These are phyloP conservation scores for Steinernema scapterisci DNA, from an alignment of 2,888 invertebrate genomes.

Conservation along the genomic window DNA sequence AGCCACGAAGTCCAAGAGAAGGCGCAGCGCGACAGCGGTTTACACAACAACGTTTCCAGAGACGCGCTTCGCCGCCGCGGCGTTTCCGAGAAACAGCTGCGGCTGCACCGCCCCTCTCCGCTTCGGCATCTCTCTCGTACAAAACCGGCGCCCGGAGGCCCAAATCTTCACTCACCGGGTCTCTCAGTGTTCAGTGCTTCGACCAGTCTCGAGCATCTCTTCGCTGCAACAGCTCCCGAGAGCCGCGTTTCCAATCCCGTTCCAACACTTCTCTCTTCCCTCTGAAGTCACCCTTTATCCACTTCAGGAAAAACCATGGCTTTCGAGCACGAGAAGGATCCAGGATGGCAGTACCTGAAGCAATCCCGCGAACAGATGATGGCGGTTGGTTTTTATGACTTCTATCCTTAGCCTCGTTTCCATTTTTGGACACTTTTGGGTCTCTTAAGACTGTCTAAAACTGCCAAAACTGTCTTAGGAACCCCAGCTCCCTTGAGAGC, in stretches of 20 bases:
- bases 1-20: too few species aligned
- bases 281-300: not conserved
- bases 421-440: too few species aligned
- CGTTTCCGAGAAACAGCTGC: slow-evolving; percentile 27
- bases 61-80: not conserved
- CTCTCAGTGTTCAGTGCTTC: not conserved
- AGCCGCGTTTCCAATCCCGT: too few species aligned
- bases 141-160: slow-evolving; percentile 12
- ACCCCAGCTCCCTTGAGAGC: too few species aligned
- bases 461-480: too few species aligned
- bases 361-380: slow-evolving; percentile 59
- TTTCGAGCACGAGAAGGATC: slow-evolving; percentile 63
- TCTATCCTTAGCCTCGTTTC: not conserved
- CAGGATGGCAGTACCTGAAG: slow-evolving; percentile 67
- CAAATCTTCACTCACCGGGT: slow-evolving; percentile 21
- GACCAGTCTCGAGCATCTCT: not conserved
- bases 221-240: slow-evolving; percentile 23
- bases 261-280: not conserved
- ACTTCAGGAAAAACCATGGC: slow-evolving; percentile 40
- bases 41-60: slow-evolving; percentile 23
- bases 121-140: not conserved
- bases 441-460: too few species aligned
- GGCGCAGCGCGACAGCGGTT: slow-evolving; percentile 9
- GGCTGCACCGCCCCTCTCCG: not conserved
- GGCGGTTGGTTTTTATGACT: slow-evolving; percentile 45